Evolutionary conservation across 2,797 vertebrate genomes (phyloP).

Genomic region (Crax fasciolata): DNA sequence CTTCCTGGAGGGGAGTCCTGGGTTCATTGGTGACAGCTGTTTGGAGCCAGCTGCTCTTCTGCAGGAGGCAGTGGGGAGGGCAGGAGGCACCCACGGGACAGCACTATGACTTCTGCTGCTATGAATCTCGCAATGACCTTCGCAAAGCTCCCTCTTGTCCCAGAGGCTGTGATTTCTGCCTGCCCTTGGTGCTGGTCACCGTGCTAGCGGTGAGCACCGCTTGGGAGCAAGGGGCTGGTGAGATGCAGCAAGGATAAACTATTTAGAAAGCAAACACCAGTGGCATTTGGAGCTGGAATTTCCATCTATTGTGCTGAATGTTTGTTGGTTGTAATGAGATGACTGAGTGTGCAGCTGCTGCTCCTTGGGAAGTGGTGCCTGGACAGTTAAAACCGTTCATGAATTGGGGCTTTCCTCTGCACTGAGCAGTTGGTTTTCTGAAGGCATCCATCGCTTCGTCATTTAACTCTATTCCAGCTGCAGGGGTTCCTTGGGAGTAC

Average conservation of each 20-base stretch:
- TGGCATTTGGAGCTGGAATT: constrained; percentile 47
- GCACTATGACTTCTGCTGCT: accelerated
- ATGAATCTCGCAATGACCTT: background rate
- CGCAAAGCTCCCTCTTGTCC: background rate
- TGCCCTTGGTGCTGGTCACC: background rate
- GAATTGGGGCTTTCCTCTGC: background rate
- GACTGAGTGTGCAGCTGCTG: constrained; percentile 24
- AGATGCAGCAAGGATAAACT: background rate
- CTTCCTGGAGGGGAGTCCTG: background rate
- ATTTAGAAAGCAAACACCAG: background rate
- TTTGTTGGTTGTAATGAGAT: background rate
- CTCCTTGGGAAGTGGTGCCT: constrained; percentile 17
- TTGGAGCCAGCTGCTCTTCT: background rate
- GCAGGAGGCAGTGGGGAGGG: background rate
- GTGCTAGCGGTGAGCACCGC: background rate
- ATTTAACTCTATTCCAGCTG: constrained; percentile 22
- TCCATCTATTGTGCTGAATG: background rate
- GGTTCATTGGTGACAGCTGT: accelerated
- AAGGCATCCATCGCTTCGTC: background rate
- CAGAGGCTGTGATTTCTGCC: background rate
- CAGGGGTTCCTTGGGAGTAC: background rate
- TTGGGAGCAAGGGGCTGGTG: background rate
- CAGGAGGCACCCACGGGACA: background rate
- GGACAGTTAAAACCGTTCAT: background rate
- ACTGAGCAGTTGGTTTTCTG: background rate